These are phyloP conservation scores for Anisognathus igniventris DNA, from an alignment of 2,797 vertebrate genomes.

Conservation along the genomic window DNA sequence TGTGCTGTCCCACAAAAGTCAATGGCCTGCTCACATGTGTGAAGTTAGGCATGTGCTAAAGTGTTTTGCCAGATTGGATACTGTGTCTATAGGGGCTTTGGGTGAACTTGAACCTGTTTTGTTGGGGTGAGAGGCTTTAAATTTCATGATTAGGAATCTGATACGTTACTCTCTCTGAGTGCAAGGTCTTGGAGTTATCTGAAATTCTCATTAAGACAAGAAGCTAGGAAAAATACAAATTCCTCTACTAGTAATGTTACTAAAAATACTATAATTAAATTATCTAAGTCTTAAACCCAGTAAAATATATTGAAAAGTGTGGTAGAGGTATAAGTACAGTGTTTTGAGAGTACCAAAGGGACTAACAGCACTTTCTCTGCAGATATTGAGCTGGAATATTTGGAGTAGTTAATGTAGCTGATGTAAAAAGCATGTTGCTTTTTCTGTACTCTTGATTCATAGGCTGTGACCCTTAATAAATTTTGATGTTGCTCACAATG, in stretches of 20 bases:
- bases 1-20: not conserved
- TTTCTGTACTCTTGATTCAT: slow-evolving; percentile 34
- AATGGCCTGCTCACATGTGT: not conserved
- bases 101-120: slow-evolving; percentile 26
- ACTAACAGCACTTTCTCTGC: not conserved
- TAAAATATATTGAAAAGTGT: slow-evolving; percentile 18
- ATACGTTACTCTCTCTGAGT: not conserved
- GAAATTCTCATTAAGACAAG: slow-evolving; percentile 58
- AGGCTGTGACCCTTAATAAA: slow-evolving; percentile 36
- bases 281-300: slow-evolving; percentile 19
- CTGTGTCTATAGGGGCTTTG: not conserved
- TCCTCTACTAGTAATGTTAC: not conserved
- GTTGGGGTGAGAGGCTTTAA: slow-evolving; percentile 29
- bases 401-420: slow-evolving; percentile 4
- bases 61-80: slow-evolving; percentile 20
- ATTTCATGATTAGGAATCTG: slow-evolving; percentile 39
- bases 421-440: not conserved
- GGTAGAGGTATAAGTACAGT: not conserved
- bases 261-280: slow-evolving; percentile 56
- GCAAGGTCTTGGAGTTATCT: slow-evolving; percentile 11
- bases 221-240: slow-evolving; percentile 39
- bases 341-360: not conserved
- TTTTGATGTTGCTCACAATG: slow-evolving; percentile 3
- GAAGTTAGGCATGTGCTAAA: slow-evolving; percentile 27
- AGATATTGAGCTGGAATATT: not conserved